Base-by-base conservation (phyloP, 2,888 invertebrate genomes). In the Sarcophaga carnaria region DNA sequence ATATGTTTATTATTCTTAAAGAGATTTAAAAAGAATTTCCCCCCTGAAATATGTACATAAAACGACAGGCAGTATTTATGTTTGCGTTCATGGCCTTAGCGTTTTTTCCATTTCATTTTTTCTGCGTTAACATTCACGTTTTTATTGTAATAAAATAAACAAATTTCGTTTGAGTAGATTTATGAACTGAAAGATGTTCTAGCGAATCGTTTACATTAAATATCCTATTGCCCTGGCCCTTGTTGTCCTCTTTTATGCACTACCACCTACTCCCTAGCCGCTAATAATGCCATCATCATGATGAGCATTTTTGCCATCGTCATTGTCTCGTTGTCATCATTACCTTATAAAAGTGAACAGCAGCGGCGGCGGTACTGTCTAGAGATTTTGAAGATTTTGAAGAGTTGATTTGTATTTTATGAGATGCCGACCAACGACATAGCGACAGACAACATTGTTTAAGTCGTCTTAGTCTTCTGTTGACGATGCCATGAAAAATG, bases 361-460 rank as follows among this genome's bases (percentile, higher is more conserved):
- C 60, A 66, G 37, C 71, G 66, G 79, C 22, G 22, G 22, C 22
- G 22, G 22, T 22, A 60, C 62, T 80, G 77, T 80, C 60, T 79
- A 47, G 37, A 84, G 63, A 83, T 81, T 80, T 54, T 11, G 49
- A 14, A 49, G 49, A 49, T 49, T 37, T 37, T 77, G 76, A 86
- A 76, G 74, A 77, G 80, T 75, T 83, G 80, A 69, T 60, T 80
- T 74, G 80, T 80, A 75, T 80, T 86, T 86, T 80, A 83, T 78
- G 77, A 74, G 77, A 74, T 78, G 83, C 77, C 77, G 77, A 78
- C 82, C 37, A 72, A 54, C 62, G 54, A 37, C 37, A 37, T 6
- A 37, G 37, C 37, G 37, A 37, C 37, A 37, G 27, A 27, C 5
- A 27, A 37, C 37, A 37, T 37, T 37, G 1, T 8, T 37, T 37